Conservation (phyloP, 2,888 invertebrate species). For the Rhimphoctona megacephalus region DNA sequence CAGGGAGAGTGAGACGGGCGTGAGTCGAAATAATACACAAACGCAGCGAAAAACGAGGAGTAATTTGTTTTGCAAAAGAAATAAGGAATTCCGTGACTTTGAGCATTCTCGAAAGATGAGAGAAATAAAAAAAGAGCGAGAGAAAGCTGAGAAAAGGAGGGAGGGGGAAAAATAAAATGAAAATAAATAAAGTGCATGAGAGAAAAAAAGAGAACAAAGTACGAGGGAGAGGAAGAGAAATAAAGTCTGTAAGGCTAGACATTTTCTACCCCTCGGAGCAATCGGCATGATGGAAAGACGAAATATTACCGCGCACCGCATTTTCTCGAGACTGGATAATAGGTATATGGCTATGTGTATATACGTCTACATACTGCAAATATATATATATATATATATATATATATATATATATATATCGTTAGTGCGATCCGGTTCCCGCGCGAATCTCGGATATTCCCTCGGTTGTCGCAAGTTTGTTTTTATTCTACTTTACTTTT, state of each 20-base stretch:
- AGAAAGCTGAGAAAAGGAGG: conserved; percentile 11
- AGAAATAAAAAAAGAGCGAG: not conserved
- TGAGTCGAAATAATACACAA: conserved; percentile 31
- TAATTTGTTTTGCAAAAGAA: conserved; percentile 29
- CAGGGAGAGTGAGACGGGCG: not conserved
- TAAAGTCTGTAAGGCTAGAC: conserved; percentile 28
- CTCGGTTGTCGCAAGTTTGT: not conserved
- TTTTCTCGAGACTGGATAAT: not conserved
- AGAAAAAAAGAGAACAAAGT: not conserved
- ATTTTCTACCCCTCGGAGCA: conserved; percentile 39
- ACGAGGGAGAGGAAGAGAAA: conserved; percentile 11
- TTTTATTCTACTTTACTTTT: conserved; percentile 17
- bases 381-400: not conserved
- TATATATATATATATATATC: not conserved
- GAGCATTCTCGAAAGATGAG: conserved; percentile 40
- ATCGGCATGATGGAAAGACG: conserved; percentile 49
- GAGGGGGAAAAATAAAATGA: not conserved
- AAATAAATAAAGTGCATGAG: conserved; percentile 21
- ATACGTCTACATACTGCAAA: not conserved
- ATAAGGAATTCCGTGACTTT: conserved; percentile 45
- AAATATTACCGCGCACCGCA: conserved; percentile 51
- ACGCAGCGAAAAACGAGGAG: conserved; percentile 13
- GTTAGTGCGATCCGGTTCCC: conserved; percentile 8
- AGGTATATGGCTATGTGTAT: not conserved
- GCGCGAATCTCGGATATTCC: not conserved